phyloP scores from a whole-genome alignment of 2,113 vertebrate species.

The Genyomyrus donnyi region DNA sequence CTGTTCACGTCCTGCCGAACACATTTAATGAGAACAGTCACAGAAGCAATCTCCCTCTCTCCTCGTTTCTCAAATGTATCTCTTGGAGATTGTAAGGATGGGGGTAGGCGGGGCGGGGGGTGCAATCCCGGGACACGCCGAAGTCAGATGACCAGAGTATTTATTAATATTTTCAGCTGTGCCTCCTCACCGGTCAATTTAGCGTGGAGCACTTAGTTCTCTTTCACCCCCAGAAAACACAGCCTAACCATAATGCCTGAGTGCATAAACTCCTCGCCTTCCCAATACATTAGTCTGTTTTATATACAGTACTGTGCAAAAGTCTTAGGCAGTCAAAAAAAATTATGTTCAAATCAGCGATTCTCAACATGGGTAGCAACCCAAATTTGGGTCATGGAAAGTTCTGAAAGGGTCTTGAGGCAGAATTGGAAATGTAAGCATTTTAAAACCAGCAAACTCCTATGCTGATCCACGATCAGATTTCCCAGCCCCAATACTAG shows the following conservation, averaged over 20 bases:
- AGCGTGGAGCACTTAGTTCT: neutral
- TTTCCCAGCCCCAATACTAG: too few relatives aligned
- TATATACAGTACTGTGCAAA: neutral
- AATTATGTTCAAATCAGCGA: neutral
- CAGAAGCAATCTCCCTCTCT: neutral
- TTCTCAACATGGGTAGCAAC: too few relatives aligned
- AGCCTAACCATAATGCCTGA: neutral
- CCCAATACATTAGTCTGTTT: neutral
- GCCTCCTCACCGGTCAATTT: neutral
- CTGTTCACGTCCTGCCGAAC: neutral
- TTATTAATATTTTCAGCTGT: neutral
- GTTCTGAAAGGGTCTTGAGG: too few relatives aligned
- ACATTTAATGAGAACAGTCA: neutral
- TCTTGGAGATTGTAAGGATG: neutral
- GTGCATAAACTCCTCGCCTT: neutral
- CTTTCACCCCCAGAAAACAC: neutral
- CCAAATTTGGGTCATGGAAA: too few relatives aligned
- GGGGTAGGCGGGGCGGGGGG: neutral
- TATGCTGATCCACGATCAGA: too few relatives aligned
- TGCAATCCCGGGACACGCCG: neutral
- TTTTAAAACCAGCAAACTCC: too few relatives aligned
- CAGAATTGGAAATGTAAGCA: too few relatives aligned
- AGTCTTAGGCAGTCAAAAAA: neutral
- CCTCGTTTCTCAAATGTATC: neutral
- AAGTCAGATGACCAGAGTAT: neutral